Evolutionary conservation across 2,797 vertebrate genomes (phyloP).

Genomic region (Pantherophis alleghaniensis): DNA sequence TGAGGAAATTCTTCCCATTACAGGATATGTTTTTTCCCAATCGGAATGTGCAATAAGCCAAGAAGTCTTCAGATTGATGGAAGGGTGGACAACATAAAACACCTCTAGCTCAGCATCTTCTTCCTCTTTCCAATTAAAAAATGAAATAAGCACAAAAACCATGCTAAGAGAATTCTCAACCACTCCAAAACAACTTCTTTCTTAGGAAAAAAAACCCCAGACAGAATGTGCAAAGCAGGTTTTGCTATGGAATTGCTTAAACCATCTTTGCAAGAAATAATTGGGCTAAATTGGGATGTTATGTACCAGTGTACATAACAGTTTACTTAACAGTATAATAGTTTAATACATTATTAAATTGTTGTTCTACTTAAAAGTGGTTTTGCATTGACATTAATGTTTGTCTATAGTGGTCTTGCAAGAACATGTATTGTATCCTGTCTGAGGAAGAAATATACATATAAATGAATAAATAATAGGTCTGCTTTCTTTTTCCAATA

Average conservation of each 20-base stretch:
- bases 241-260: neutral
- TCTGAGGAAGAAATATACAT: neutral
- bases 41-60: neutral
- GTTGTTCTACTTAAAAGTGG: neutral
- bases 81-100: neutral
- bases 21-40: neutral
- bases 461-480: neutral
- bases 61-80: neutral
- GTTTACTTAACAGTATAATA: neutral
- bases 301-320: neutral
- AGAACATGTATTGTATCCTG: neutral
- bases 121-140: neutral
- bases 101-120: neutral
- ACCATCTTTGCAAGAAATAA: neutral
- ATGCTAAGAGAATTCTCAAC: neutral
- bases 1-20: neutral
- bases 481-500: neutral
- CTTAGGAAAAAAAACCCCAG: neutral
- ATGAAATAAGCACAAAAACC: neutral
- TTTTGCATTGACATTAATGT: neutral
- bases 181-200: neutral
- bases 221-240: neutral
- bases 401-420: neutral
- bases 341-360: neutral
- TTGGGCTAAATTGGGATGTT: neutral